Percentiles rank a stretch among this genome's conserved stretches.
Evolutionary conservation across 2,888 invertebrate genomes (phyloP).

Genomic region (Plagodis dolabraria): DNA sequence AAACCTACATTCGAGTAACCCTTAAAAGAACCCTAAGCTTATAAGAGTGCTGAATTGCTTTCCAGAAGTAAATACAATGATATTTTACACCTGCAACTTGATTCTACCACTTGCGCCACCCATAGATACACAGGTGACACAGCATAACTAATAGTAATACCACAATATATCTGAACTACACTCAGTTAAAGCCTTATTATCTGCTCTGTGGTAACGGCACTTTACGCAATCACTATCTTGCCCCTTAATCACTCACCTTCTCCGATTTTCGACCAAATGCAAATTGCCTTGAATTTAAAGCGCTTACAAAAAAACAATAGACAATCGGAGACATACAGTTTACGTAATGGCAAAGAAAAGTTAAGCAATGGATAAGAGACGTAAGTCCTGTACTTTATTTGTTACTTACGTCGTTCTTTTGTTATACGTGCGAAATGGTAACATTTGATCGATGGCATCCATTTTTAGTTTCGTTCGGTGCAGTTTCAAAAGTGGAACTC

Average conservation of each 20-base stretch:
- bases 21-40: no score
- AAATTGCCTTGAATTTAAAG: constrained; percentile 29
- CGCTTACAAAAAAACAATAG: constrained; percentile 38
- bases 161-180: not conserved
- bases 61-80: no score
- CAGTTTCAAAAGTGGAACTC: constrained; percentile 62
- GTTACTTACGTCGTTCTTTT: constrained; percentile 12
- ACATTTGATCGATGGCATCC: constrained; percentile 62
- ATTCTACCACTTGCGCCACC: no score
- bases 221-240: constrained; percentile 14
- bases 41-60: no score
- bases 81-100: no score
- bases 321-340: constrained; percentile 36
- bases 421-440: constrained; percentile 15
- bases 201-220: not conserved
- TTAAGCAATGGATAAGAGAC: constrained; percentile 1
- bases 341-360: constrained; percentile 33
- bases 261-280: constrained; percentile 25
- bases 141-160: no score
- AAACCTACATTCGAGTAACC: no score
- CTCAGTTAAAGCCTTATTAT: not conserved
- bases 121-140: no score
- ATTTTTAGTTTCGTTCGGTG: constrained; percentile 52
- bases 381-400: constrained; percentile 1
- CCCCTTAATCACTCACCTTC: constrained; percentile 26